Evolutionary conservation across 92 coral and sea anemone species (phyloP).

Genomic region (Phenganax stokvisi): DNA sequence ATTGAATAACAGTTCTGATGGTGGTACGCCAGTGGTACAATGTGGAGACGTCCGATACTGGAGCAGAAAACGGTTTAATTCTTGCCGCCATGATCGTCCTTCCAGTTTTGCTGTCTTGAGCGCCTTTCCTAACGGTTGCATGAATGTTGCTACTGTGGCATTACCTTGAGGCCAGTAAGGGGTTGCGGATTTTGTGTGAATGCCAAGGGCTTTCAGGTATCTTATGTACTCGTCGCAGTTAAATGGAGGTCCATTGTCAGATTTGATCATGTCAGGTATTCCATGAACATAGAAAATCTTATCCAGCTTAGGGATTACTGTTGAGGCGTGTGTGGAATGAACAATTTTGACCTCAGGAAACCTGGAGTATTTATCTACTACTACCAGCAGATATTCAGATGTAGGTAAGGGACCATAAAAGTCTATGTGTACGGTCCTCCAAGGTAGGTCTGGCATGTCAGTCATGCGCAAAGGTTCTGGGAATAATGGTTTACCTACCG

Average conservation of each 20-base stretch:
- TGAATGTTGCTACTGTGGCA: neutral
- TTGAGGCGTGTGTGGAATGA: neutral
- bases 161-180: neutral
- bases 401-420: conserved; percentile 26
- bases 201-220: neutral
- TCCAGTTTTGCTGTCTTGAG: neutral
- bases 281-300: neutral
- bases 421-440: conserved; percentile 12
- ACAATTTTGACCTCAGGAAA: conserved; percentile 2
- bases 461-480: conserved; percentile 33
- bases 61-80: neutral
- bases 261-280: neutral
- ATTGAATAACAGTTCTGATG: neutral
- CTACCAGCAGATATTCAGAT: conserved; percentile 15
- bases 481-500: neutral
- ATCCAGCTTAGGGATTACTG: neutral
- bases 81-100: neutral
- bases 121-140: neutral
- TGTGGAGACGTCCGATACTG: neutral
- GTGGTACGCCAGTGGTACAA: neutral
- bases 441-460: neutral
- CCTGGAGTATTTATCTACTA: conserved; percentile 20
- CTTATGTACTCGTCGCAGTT: neutral
- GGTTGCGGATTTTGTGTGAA: neutral
- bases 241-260: conserved; percentile 12